Evolutionary conservation across 2,113 vertebrate species (phyloP).

Genomic region (Myotis yumanensis): DNA sequence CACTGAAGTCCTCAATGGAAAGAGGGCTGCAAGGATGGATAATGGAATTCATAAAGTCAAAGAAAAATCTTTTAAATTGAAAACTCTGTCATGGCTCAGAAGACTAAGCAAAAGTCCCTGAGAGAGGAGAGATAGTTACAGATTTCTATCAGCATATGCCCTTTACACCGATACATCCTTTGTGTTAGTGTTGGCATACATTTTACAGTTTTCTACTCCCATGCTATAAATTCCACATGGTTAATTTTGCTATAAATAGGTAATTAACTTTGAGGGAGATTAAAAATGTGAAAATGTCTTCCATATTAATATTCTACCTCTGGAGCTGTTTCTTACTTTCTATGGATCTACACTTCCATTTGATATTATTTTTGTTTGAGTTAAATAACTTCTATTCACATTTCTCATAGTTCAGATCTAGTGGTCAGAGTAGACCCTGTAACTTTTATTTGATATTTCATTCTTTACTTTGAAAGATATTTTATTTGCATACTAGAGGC

Average conservation of each 20-base stretch:
- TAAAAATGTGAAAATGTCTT: neutral
- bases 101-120: neutral
- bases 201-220: neutral
- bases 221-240: neutral
- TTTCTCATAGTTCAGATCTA: neutral
- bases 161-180: neutral
- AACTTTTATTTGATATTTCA: neutral
- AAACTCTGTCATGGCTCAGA: neutral
- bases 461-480: neutral
- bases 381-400: neutral
- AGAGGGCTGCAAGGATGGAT: neutral
- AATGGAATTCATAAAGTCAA: neutral
- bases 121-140: neutral
- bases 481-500: neutral
- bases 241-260: neutral
- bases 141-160: neutral
- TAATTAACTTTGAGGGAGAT: neutral
- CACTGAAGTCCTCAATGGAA: neutral
- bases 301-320: neutral
- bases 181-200: neutral
- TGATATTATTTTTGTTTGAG: neutral
- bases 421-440: neutral
- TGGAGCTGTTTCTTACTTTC: neutral
- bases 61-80: neutral
- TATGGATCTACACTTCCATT: neutral